Base-by-base conservation (phyloP, 2,797 vertebrate genomes). In the Sebastes iracundus region DNA sequence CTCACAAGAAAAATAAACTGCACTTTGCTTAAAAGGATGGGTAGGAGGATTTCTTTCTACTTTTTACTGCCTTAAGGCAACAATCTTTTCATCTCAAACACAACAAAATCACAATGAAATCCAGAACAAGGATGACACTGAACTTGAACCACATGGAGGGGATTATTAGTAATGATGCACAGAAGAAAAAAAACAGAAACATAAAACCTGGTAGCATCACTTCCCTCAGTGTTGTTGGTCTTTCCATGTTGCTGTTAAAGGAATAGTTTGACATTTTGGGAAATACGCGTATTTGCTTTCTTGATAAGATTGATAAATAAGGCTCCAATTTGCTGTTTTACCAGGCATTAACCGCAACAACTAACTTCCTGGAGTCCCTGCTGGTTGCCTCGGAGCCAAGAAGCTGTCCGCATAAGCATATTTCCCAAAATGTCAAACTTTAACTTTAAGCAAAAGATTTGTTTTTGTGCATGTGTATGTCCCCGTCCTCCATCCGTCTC, bases 21-120 rank as follows among this genome's bases (percentile, higher is more conserved):
- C 42, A 75, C 22, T 27, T 4, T 65, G 65, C 61, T 80, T 49
- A 35, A 75, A 67, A 49, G 22, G 33, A 79, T 60, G 68, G 61
- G 30, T 55, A 75, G 49, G 22, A 33, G 5, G 10, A 32, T 63
- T 55, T 33, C 4, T 10, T 66, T 52, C 32, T 6, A n/a, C 10
- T 52, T 23, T 73, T 74, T 46, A 73, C 83, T 81, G 63, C 67
- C 77, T 82, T 85, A 92, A 91, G 88, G 91, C 88, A 87, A 85
- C 77, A 83, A 72, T 23, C 38, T 62, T 38, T n/a, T 81, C 46
- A 84, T 42, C 46, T 82, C 28, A 71, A 79, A 80, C 73, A 67
- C 38, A 74, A 75, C 5, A 75, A 75, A 80, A 65, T 81, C 25
- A 46, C 4, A 60, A 80, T n/a, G 6, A 77, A 69, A 70, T 58